phyloP scores from a whole-genome alignment of 2,797 vertebrate species.

The Decapterus maruadsi region DNA sequence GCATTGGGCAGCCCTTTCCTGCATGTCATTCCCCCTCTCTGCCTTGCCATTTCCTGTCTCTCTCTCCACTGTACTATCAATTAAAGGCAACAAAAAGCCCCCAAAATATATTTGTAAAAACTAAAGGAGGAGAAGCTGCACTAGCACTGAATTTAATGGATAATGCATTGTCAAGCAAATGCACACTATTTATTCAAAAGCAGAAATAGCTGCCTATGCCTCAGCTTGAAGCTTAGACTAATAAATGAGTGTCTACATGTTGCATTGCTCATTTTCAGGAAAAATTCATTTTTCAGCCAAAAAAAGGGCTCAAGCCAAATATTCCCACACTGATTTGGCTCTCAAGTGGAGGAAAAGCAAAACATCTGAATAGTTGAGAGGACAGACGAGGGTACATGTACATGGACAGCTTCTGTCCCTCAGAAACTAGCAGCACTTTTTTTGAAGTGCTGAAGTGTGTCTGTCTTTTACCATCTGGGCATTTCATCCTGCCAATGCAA shows the following conservation, averaged over 20 bases:
- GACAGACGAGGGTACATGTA: constrained; percentile 53
- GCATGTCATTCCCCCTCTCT: no score
- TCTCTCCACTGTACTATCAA: no score
- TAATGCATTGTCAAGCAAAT: constrained; percentile 8
- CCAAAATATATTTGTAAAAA: no score
- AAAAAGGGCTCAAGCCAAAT: background rate
- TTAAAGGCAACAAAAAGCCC: no score
- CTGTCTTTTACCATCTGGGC: constrained; percentile 66
- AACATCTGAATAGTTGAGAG: constrained; percentile 46
- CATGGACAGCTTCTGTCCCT: constrained; percentile 47
- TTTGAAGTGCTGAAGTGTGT: constrained; percentile 31
- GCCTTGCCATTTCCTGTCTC: no score
- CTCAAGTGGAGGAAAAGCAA: constrained; percentile 31
- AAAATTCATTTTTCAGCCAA: background rate
- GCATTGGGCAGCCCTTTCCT: no score
- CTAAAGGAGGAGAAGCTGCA: background rate
- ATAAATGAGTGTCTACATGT: constrained; percentile 43
- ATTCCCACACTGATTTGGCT: constrained; percentile 30
- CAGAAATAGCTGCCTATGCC: constrained; percentile 39
- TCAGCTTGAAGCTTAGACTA: constrained; percentile 34
- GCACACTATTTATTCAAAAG: constrained; percentile 26
- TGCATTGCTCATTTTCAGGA: constrained; percentile 44
- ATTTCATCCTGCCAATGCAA: constrained; percentile 52
- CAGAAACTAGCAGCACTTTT: constrained; percentile 41
- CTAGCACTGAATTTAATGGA: constrained; percentile 20